These are phyloP conservation scores for Orchestia grillus DNA, from an alignment of 1,140 invertebrate genomes.

Conservation along the genomic window DNA sequence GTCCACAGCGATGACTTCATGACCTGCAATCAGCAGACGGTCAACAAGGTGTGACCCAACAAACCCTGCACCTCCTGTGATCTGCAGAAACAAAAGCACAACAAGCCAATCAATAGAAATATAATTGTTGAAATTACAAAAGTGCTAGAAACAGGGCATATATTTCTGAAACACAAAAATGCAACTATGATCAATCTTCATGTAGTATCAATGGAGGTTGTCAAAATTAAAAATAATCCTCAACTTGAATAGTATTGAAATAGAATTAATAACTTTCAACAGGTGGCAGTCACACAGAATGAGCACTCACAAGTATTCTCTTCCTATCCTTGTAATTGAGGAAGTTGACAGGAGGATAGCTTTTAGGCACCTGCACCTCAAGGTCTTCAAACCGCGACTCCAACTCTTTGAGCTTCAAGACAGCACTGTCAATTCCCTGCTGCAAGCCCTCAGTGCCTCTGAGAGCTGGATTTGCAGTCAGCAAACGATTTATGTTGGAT, in stretches of 20 bases:
- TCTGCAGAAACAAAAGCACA: slow-evolving; percentile 72
- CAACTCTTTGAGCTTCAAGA: slow-evolving; percentile 61
- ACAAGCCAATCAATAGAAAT: background rate
- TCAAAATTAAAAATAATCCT: slow-evolving; percentile 22
- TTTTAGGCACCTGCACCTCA: slow-evolving; percentile 76
- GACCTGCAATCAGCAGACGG: slow-evolving; percentile 93
- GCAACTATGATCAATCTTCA: too few relatives aligned
- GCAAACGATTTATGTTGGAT: background rate
- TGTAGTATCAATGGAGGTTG: too few relatives aligned
- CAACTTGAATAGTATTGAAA: background rate
- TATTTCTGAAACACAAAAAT: too few relatives aligned
- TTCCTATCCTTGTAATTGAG: slow-evolving; percentile 91
- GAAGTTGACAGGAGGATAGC: slow-evolving; percentile 91
- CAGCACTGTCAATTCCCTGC: slow-evolving; percentile 11
- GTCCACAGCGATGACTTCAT: slow-evolving; percentile 93
- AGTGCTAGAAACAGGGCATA: background rate
- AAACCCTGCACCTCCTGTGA: slow-evolving; percentile 98
- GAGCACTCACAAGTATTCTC: slow-evolving; percentile 84
- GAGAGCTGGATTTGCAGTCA: background rate
- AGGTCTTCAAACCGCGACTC: slow-evolving; percentile 66
- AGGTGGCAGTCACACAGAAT: too few relatives aligned
- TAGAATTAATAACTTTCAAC: background rate
- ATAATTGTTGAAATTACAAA: background rate
- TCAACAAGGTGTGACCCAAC: slow-evolving; percentile 99
- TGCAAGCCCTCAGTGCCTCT: slow-evolving; percentile 8